Conservation (phyloP, 2,113 vertebrate species). For the Lota lota region DNA sequence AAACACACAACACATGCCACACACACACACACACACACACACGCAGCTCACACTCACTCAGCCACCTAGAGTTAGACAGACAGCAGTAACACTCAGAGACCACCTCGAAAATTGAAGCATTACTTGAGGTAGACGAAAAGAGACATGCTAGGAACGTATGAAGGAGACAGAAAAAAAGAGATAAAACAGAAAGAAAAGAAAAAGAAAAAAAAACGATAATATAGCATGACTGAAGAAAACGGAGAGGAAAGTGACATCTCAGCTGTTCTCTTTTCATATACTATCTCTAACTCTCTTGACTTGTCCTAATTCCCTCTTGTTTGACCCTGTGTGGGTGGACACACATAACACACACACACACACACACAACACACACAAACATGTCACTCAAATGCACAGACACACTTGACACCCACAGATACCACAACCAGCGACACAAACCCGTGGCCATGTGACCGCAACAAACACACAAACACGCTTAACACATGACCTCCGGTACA, state of each 20-base stretch:
- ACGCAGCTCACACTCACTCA: constrained; percentile 52
- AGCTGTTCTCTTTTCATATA: neutral
- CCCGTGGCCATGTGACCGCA: too few species aligned
- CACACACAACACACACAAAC: neutral
- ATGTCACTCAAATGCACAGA: neutral
- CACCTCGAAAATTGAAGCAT: too few species aligned
- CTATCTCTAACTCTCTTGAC: constrained; percentile 41
- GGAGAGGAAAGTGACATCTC: neutral
- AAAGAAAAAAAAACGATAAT: constrained; percentile 16
- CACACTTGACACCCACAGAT: neutral
- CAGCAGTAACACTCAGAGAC: too few species aligned
- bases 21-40: too few species aligned
- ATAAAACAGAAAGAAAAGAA: constrained; percentile 5
- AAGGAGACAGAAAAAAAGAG: constrained; percentile 5
- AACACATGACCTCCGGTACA: too few species aligned
- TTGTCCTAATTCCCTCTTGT: constrained; percentile 50
- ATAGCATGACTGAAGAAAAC: neutral
- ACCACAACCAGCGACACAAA: neutral
- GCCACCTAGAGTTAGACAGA: too few species aligned
- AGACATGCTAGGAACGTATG: too few species aligned
- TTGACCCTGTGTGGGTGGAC: constrained; percentile 34
- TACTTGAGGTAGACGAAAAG: too few species aligned
- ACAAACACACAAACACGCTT: constrained; percentile 5
- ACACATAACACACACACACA: neutral
- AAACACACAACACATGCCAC: constrained; percentile 52